Evolutionary conservation across 2,888 invertebrate species (phyloP), one percentile per base, ranked within the genome.

Genomic region (Netelia virgata): DNA sequence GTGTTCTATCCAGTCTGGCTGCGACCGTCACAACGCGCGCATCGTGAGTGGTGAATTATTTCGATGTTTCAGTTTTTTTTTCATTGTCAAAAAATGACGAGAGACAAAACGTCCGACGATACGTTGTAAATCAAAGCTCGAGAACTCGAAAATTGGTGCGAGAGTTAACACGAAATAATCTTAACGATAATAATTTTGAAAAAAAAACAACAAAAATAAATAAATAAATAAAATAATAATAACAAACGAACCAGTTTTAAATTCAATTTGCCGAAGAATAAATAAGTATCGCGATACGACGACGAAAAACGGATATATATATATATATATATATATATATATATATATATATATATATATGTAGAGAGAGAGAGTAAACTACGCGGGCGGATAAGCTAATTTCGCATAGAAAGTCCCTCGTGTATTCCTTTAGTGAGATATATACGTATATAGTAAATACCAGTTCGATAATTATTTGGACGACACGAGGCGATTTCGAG

Each of bases 1-100:
- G 82, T 80, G 84, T 84, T 86, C 83, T 87, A 91, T 91, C 90
- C 92, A 92, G 92, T 92, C 91, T 90, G 91, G 91, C 91, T 91
- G 90, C 91, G 92, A 92, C 90, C 91, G 92, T 90, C 90, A 89
- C 87, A 88, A 87, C 86, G 91, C 88, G 89, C 88, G 90, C 88
- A 89, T 90, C 88, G 88, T 69, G 59, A 66, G 79, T 85, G 47
- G 88, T 57, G 69, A 82, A 87, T 84, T 85, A 79, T 79, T 79
- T 84, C 83, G 83, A 69, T 84, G 57, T 80, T 80, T 82, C 82
- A 47, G 16, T 61, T 66, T 66, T 55, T 72, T 69, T 72, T 55
- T 36, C 64, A 41, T 72, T 36, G 68, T 80, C 59, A 69, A 68
- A 36, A 28, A 43, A 59, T 18, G 50, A 50, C 63, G 69, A 1